Evolutionary conservation across 2,888 invertebrate species (phyloP).

Genomic region (Drosophila acutilabella): DNA sequence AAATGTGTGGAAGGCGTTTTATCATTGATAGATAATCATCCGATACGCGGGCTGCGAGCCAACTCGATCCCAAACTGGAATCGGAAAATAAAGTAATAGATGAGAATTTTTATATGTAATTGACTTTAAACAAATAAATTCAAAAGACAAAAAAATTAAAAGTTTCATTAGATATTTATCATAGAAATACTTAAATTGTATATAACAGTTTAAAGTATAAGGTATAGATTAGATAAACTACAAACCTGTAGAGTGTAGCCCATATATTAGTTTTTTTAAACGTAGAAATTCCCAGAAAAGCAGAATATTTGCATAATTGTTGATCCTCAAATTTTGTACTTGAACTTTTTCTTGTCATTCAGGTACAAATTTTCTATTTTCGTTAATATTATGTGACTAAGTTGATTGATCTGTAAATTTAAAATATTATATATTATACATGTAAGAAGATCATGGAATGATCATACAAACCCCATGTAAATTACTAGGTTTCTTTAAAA

Average conservation of each 20-base stretch:
- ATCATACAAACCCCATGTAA: slow-evolving; percentile 27
- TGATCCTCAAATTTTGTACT: background rate
- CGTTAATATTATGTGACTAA: slow-evolving; percentile 3
- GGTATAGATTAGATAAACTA: background rate
- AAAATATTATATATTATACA: background rate
- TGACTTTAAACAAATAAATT: too few species aligned
- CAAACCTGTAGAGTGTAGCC: slow-evolving; percentile 11
- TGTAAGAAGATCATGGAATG: background rate
- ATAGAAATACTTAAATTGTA: too few species aligned
- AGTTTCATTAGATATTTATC: too few species aligned
- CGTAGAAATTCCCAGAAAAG: background rate
- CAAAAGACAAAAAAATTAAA: too few species aligned
- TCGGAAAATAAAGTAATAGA: background rate
- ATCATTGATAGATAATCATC: slow-evolving; percentile 6
- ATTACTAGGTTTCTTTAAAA: background rate
- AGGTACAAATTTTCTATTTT: slow-evolving; percentile 10
- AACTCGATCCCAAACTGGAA: slow-evolving; percentile 6
- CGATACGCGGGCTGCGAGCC: slow-evolving; percentile 6
- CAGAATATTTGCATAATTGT: slow-evolving; percentile 6
- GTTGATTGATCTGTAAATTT: slow-evolving; percentile 4
- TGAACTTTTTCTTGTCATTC: background rate
- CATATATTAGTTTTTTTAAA: slow-evolving; percentile 3
- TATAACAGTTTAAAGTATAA: too few species aligned
- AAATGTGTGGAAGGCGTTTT: background rate
- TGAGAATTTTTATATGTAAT: too few species aligned